These are phyloP conservation scores for Corythornis cristatus DNA, from an alignment of 2,113 vertebrate genomes.

Conservation along the genomic window DNA sequence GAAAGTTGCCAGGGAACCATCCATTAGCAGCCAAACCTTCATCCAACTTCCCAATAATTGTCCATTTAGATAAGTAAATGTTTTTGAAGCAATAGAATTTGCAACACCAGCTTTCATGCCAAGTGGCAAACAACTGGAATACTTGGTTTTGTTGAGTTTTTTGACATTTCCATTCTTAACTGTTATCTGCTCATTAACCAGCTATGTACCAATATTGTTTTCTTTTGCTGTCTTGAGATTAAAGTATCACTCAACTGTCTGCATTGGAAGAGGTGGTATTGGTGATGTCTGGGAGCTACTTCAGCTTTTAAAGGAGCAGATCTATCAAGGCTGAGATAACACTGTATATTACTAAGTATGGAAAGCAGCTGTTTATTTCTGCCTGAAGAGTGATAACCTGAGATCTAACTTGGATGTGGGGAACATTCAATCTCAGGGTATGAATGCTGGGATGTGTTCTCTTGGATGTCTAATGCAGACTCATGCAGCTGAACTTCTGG, in stretches of 20 bases:
- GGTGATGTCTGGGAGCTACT: background rate
- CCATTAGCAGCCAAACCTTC: background rate
- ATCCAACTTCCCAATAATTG: conserved; percentile 5
- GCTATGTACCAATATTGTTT: background rate
- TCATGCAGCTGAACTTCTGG: background rate
- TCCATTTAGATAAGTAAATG: background rate
- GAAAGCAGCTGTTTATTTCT: background rate
- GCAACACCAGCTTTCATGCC: background rate
- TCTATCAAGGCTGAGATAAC: background rate
- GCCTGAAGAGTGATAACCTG: background rate
- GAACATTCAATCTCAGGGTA: background rate
- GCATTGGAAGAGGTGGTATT: background rate
- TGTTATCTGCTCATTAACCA: background rate
- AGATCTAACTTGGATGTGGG: background rate
- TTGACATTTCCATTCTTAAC: background rate
- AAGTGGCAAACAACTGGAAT: background rate
- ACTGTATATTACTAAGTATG: background rate
- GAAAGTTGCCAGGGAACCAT: background rate
- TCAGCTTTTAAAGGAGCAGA: background rate
- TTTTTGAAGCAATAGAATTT: background rate
- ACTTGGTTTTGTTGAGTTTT: background rate
- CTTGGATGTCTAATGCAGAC: background rate
- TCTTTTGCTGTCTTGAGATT: background rate
- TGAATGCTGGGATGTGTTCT: background rate
- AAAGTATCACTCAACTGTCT: background rate